Evolutionary conservation across 2,888 invertebrate genomes (phyloP), one percentile per base, ranked within the genome.

Genomic region (Platycheirus rosarum): DNA sequence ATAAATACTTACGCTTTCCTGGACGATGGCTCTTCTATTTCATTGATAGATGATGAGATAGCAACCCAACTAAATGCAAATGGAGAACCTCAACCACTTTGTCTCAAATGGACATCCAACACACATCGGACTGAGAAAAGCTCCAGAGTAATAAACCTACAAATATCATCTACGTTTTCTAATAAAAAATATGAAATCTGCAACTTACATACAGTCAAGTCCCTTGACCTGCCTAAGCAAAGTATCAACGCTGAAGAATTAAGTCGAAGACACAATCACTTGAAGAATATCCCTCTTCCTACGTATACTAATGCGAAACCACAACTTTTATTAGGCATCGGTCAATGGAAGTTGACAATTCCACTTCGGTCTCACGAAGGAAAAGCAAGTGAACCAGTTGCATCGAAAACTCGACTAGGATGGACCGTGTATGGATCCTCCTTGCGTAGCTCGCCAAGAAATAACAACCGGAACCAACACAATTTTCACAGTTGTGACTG

Each of bases 401-500:
- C 23, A 2, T 23, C 23, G 23, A 23, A 23, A 6, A 23, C 23
- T 6, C 23, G 23, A 23, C 6, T 23, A 2, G 23, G 23, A 23
- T 44, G 42, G 42, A 44, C 18, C 16, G 42, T 44, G 9, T 44
- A 44, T 2, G 42, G 18, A 11, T 1, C 18, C 42, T 44, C 16
- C 18, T 3, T 1, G 11, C 16, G 3, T 8, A 44, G 2, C 2
- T 13, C 4, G 3, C 3, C 11, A 44, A 18, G 16, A 44, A 44
- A 44, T 4, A 11, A 11, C 14, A 18, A 11, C 0, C 40, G 0
- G 2, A 44, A 11, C 9, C 16, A 44, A 1, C 42, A 9, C 1
- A 68, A 14, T 4, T 68, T 35, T 18, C 68, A 68, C 35, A 68
- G 20, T 11, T 68, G 55, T 11, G 35, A 68, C 23, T 63, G 63